Conservation (phyloP, 2,888 invertebrate genomes). For the Euphydryas editha region DNA sequence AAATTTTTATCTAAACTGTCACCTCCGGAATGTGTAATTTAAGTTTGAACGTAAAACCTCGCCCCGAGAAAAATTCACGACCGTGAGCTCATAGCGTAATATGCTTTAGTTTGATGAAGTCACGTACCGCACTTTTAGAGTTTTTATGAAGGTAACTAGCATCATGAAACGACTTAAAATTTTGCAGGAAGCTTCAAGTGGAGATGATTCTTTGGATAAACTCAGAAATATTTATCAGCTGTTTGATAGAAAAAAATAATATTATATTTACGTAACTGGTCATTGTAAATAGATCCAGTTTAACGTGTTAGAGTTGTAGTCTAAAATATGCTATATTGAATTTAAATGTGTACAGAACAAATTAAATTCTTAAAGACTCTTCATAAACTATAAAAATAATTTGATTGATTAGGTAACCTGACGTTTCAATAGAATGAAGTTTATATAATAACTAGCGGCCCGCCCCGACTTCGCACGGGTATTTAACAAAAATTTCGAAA, state of each 20-base stretch:
- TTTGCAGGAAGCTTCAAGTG: slow-evolving; percentile 18
- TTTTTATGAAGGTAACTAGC: slow-evolving; percentile 42
- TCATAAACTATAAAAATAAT: too few relatives aligned
- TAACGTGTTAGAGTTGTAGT: too few relatives aligned
- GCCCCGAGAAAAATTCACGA: slow-evolving; percentile 66
- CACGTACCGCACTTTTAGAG: slow-evolving; percentile 53
- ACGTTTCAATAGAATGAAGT: too few relatives aligned
- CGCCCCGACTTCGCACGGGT: too few relatives aligned
- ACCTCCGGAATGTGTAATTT: slow-evolving; percentile 68
- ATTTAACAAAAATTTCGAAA: too few relatives aligned
- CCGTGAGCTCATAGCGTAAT: slow-evolving; percentile 53
- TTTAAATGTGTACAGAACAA: too few relatives aligned
- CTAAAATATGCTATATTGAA: too few relatives aligned
- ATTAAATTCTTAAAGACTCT: too few relatives aligned
- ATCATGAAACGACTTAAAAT: slow-evolving; percentile 30
- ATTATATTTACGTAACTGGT: not conserved
- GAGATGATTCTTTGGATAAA: slow-evolving; percentile 22
- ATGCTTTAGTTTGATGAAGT: slow-evolving; percentile 68
- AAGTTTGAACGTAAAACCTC: slow-evolving; percentile 74
- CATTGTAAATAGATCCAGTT: too few relatives aligned
- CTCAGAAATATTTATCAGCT: slow-evolving; percentile 13
- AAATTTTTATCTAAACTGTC: slow-evolving; percentile 57
- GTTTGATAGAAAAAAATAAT: not conserved
- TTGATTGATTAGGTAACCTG: too few relatives aligned
- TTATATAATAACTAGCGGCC: too few relatives aligned